Conservation (phyloP, 2,797 vertebrate genomes). For the Rhodeus uyekii region DNA sequence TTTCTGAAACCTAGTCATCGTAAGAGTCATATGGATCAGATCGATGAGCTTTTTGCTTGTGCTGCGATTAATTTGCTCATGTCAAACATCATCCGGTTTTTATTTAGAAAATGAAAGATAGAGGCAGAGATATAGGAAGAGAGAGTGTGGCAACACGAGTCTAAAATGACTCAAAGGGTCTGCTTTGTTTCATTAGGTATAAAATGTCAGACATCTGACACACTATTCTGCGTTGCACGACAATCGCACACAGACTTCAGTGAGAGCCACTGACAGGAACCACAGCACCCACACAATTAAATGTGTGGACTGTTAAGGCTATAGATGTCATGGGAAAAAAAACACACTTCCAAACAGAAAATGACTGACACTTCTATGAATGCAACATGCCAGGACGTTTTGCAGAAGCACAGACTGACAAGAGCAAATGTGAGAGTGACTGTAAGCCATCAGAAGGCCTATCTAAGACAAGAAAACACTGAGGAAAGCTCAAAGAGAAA, state of each 20-base stretch:
- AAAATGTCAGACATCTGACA: conserved; percentile 73
- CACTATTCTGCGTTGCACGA: conserved; percentile 33
- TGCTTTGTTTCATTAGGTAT: conserved; percentile 63
- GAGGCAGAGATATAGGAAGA: not conserved
- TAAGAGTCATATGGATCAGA: conserved; percentile 23
- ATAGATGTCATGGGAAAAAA: conserved; percentile 27
- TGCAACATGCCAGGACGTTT: conserved; percentile 47
- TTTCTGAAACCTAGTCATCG: not conserved
- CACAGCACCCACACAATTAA: conserved; percentile 62
- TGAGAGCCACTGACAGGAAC: conserved; percentile 5
- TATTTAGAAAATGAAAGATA: not conserved
- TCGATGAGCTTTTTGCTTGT: not conserved
- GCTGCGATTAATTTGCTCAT: not conserved
- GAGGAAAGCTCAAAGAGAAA: not conserved
- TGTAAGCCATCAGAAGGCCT: conserved; percentile 28
- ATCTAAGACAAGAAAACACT: conserved; percentile 41
- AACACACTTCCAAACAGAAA: conserved; percentile 44
- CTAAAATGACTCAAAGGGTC: conserved; percentile 41
- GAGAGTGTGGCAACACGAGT: not conserved
- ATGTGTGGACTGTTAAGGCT: conserved; percentile 57
- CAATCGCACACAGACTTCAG: conserved; percentile 28
- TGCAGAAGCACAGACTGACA: conserved; percentile 54
- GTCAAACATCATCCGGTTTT: conserved; percentile 41
- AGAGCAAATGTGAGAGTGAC: conserved; percentile 42
- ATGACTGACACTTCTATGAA: conserved; percentile 59